phyloP scores from a whole-genome alignment of 2,888 invertebrate species.

The Tenthredo mesomela region DNA sequence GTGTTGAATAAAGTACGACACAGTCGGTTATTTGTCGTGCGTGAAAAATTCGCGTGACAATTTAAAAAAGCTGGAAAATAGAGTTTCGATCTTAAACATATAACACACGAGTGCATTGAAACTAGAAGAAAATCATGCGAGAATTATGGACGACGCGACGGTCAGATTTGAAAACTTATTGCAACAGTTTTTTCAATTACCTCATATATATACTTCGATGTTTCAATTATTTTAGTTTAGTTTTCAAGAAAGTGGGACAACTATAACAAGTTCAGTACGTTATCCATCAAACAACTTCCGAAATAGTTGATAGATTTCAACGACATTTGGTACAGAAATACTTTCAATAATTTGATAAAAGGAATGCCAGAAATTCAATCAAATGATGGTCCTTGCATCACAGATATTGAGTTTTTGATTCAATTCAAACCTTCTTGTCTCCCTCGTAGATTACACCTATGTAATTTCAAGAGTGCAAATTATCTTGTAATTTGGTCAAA shows the following conservation, averaged over 20 bases:
- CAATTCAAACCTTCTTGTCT: too few relatives aligned
- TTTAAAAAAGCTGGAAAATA: conserved; percentile 18
- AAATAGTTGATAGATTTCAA: neutral
- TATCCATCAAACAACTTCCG: neutral
- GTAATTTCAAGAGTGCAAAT: too few relatives aligned
- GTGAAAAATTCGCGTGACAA: conserved; percentile 44
- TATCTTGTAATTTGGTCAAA: too few relatives aligned
- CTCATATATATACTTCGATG: neutral
- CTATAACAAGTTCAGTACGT: neutral
- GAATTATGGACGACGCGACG: neutral
- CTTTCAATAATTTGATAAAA: neutral
- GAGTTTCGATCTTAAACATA: conserved; percentile 15
- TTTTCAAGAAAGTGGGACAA: neutral
- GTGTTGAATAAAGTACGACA: conserved; percentile 29
- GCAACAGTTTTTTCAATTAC: neutral
- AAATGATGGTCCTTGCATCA: too few relatives aligned
- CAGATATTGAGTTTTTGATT: too few relatives aligned
- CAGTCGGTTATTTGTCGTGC: conserved; percentile 28
- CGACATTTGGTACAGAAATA: neutral
- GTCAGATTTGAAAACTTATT: neutral
- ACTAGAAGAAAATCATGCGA: conserved; percentile 6
- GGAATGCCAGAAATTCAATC: too few relatives aligned
- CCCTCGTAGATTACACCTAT: too few relatives aligned
- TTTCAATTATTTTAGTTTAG: neutral
- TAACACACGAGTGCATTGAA: neutral